Conservation (phyloP, 2,797 vertebrate species). For the Leucoraja ocellata region DNA sequence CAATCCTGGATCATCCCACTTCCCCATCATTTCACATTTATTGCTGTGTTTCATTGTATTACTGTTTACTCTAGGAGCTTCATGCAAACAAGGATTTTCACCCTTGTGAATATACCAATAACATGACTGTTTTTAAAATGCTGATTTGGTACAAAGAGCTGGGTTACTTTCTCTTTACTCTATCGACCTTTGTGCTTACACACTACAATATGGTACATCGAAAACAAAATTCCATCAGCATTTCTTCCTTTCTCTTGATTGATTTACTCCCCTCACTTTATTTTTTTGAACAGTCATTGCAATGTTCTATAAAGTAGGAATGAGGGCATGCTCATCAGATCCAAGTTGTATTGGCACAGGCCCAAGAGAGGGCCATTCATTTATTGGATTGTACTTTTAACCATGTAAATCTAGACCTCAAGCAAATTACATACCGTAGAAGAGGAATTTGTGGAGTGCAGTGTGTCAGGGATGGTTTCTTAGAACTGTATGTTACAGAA, state of each 20-base stretch:
- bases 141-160: too few relatives aligned
- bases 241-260: not conserved
- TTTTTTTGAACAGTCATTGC: not conserved
- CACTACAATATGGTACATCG: not conserved
- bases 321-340: not conserved
- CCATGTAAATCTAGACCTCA: not conserved
- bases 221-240: not conserved
- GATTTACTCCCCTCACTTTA: too few relatives aligned
- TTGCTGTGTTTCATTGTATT: too few relatives aligned
- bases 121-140: too few relatives aligned
- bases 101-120: too few relatives aligned
- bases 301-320: not conserved
- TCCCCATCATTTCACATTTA: not conserved
- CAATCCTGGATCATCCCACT: not conserved
- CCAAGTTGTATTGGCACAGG: not conserved
- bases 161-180: not conserved
- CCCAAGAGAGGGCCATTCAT: not conserved
- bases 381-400: not conserved
- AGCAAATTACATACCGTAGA: not conserved
- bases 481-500: too few relatives aligned
- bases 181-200: not conserved
- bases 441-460: not conserved
- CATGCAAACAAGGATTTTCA: too few relatives aligned
- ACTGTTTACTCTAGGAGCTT: too few relatives aligned
- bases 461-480: too few relatives aligned